Base-by-base conservation (phyloP, 2,113 vertebrate species). In the Calidris pugnax region DNA sequence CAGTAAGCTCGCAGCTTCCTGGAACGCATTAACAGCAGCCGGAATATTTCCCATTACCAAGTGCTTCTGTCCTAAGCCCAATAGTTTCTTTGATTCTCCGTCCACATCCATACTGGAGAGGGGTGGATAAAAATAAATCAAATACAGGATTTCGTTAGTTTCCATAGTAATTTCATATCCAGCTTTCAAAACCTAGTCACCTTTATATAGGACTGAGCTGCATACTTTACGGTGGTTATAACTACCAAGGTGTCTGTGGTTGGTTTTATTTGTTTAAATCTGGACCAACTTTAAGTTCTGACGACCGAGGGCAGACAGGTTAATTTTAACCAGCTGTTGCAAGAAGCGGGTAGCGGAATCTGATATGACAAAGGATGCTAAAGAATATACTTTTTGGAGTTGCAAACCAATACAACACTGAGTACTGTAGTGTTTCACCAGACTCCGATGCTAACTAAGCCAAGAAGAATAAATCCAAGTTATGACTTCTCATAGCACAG, bases 31-130 rank as follows among this genome's bases (percentile, higher is more conserved):
- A 87, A 99, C 99, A 79, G 99, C 99, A 66, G 99, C 98, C 16
- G 99, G 98, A 87, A 99, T 98, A 94, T 99, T 99, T 51, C 99
- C 99, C 99, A 99, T 99, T 80, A 99, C 99, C 69, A 99, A 97
- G 94, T 99, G 98, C 89, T 99, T 98, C 94, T 99, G 99, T 66
- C 99, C 99, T n/a, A 99, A 98, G 68, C 99, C 99, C 85, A 99
- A 97, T 3, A 99, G 94, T 82, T 99, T 99, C 97, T 99, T 99
- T 39, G 99, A 99, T 97, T 99, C 99, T 94, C 98, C 99, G 92
- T 99, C 98, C 69, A 99, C 98, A 84, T 99, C 99, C 79, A 97
- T 90, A 87, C 99, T 98, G 88, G 5, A 21, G 1, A 4, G 17
- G 14, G 28, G 8, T 8, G 3, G 6, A 41, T 6, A n/a, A 55